Conservation (phyloP, 2,888 invertebrate species). For the Scaptomyza flava region DNA sequence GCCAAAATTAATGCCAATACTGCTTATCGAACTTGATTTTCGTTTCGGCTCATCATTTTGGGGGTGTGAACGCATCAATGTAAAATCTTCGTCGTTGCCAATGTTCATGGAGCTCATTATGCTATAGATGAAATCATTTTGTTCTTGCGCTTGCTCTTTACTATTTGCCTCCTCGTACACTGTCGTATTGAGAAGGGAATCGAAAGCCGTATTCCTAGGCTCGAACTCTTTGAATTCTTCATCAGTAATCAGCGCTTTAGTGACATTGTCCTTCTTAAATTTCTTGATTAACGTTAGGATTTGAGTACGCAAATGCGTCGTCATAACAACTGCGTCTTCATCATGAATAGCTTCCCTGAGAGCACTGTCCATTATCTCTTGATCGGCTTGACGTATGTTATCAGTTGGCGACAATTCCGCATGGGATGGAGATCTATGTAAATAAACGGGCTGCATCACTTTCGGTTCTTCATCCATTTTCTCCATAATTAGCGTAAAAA, state of each 20-base stretch:
- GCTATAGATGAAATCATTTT: not conserved
- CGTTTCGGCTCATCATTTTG: accelerated
- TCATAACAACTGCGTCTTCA: not conserved
- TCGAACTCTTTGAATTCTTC: not conserved
- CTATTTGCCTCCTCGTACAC: not conserved
- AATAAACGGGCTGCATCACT: constrained; percentile 3
- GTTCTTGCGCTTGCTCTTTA: accelerated
- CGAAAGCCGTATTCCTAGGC: not conserved
- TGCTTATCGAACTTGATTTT: not conserved
- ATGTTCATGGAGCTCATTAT: constrained; percentile 48
- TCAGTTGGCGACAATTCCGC: constrained; percentile 5
- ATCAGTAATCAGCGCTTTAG: constrained; percentile 19
- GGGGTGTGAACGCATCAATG: not conserved
- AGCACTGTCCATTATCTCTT: not conserved
- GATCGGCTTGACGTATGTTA: constrained; percentile 6
- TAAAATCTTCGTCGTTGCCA: constrained; percentile 26
- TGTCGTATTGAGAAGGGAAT: constrained; percentile 6
- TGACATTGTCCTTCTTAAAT: constrained; percentile 40
- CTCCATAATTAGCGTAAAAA: constrained; percentile 46
- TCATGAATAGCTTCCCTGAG: not conserved
- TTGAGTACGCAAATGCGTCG: not conserved
- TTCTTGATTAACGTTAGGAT: constrained; percentile 39
- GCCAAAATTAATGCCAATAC: constrained; percentile 40
- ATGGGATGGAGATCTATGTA: constrained; percentile 16
- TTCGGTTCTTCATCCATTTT: not conserved